phyloP scores from a whole-genome alignment of 2,113 vertebrate species.

The Phasianus colchicus region DNA sequence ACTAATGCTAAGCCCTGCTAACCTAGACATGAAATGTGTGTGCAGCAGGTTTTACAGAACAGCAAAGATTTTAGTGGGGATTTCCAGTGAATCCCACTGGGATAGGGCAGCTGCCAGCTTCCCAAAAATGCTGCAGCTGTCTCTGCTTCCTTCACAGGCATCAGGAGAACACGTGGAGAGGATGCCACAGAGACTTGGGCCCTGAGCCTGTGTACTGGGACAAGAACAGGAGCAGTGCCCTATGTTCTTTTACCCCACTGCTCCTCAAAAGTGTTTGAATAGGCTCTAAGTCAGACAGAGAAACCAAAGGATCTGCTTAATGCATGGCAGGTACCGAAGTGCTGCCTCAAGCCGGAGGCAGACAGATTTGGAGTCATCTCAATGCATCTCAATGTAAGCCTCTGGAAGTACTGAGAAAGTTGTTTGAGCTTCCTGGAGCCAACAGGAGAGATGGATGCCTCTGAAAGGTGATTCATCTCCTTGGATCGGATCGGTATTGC shows the following conservation, averaged over 20 bases:
- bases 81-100: constrained; percentile 3
- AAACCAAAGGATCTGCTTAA: background rate
- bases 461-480: constrained; percentile 42
- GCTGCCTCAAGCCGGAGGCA: background rate
- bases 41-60: background rate
- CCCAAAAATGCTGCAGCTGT: background rate
- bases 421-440: background rate
- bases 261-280: background rate
- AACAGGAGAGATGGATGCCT: background rate
- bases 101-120: background rate
- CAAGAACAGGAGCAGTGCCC: background rate
- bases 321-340: background rate
- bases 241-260: background rate
- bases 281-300: background rate
- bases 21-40: background rate
- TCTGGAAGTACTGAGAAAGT: background rate
- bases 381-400: background rate
- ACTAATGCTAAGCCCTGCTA: background rate
- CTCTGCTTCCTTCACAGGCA: background rate
- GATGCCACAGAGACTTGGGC: background rate
- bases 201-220: background rate
- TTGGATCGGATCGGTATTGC: background rate
- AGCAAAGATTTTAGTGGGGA: background rate
- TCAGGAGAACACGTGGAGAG: background rate
- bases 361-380: background rate